Evolutionary conservation across 2,113 vertebrate species (phyloP), one percentile per base, ranked within the genome.

Genomic region (Oreochromis niloticus): DNA sequence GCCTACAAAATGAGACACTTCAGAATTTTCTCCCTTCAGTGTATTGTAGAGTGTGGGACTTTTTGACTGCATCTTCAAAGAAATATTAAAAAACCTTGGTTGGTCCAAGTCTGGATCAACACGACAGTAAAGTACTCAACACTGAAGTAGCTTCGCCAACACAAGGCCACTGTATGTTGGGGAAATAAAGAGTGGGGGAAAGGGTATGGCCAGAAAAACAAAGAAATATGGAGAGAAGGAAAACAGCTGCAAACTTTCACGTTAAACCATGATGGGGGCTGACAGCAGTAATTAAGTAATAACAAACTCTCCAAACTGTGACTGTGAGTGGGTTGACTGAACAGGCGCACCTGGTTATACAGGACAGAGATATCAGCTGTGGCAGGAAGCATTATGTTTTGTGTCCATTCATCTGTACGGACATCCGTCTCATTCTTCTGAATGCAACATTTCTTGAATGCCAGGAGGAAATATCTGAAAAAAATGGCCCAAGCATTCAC

Each of bases 241-340:
- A 83, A 90, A 92, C 93, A 96, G 94, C 94, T 94, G 95, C 92
- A 83, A 96, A 90, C 94, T 91, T 91, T 96, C 94, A 96, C 88
- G 71, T 83, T 81, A 41, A 93, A 93, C 88, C 57, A 87, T 93
- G 91, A 95, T 94, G 84, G 89, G 88, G 95, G 90, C 81, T 61
- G 92, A 95, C 93, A 80, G 94, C 86, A 89, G 88, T 90, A 80
- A 93, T 94, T 94, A 94, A 94, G 95, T 92, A 90, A 94, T 94
- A 94, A 95, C 81, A 93, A 96, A 94, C 88, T 85, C 83, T 56
- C 90, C 88, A 93, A 93, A 80, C 88, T 91, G 84, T 88, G 86
- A 82, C 80, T 52, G 80, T 92, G 89, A 94, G 87, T 71, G 78
- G 83, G 83, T 73, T 75, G 87, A 91, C 87, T 82, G 88, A 89